Evolutionary conservation across 2,888 invertebrate genomes (phyloP).

Genomic region (Marronus borbonicus): DNA sequence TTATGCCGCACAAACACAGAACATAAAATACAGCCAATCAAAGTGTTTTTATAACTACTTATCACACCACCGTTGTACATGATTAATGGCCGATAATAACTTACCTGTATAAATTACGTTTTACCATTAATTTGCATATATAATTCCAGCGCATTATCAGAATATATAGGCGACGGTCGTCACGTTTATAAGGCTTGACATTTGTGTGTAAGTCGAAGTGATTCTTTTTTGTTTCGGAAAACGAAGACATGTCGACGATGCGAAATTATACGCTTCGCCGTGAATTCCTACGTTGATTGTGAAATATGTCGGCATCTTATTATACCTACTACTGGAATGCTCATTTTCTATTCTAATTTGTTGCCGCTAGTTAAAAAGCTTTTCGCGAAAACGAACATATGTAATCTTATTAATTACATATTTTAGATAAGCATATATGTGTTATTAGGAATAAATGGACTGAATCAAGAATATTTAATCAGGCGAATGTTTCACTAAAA

Average conservation of each 20-base stretch:
- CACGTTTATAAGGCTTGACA: not conserved
- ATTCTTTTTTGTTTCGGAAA: constrained; percentile 14
- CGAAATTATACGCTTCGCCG: constrained; percentile 23
- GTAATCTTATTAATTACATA: not conserved
- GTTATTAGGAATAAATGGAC: no score
- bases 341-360: constrained; percentile 1
- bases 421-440: not conserved
- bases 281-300: constrained; percentile 18
- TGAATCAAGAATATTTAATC: no score
- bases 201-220: constrained; percentile 6
- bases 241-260: constrained; percentile 20
- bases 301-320: constrained; percentile 4
- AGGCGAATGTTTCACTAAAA: no score
- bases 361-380: not conserved
- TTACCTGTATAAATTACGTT: constrained; percentile 50
- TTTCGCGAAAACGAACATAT: not conserved
- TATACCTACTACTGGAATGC: not conserved
- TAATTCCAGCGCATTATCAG: constrained; percentile 41
- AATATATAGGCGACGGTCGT: not conserved
- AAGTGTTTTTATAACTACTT: constrained; percentile 52
- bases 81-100: constrained; percentile 51
- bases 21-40: constrained; percentile 52
- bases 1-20: constrained; percentile 25
- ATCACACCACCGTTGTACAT: constrained; percentile 48
- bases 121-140: constrained; percentile 48